phyloP scores from a whole-genome alignment of 1,140 invertebrate genomes.

The Calosoma granatense region DNA sequence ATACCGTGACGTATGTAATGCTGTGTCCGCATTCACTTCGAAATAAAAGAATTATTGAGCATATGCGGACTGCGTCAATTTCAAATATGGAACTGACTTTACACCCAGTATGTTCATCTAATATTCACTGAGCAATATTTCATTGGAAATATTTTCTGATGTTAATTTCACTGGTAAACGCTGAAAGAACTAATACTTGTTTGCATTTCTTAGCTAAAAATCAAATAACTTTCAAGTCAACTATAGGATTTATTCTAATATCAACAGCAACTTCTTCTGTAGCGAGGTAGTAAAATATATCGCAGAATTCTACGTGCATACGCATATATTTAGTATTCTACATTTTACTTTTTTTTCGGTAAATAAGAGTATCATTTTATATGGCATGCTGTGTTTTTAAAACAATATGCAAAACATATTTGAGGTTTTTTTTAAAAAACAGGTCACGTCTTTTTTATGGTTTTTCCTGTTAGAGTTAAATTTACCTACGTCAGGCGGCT shows the following conservation, averaged over 20 bases:
- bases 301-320: too few relatives aligned
- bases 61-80: not conserved
- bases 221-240: too few relatives aligned
- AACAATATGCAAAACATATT: slow-evolving; percentile 4
- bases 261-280: too few relatives aligned
- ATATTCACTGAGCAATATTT: not conserved
- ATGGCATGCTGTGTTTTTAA: too few relatives aligned
- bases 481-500: not conserved
- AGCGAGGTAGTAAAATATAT: too few relatives aligned
- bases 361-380: too few relatives aligned
- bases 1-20: not conserved
- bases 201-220: too few relatives aligned
- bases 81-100: not conserved
- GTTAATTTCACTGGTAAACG: not conserved
- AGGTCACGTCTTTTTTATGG: slow-evolving; percentile 6
- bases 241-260: too few relatives aligned
- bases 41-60: slow-evolving; percentile 7
- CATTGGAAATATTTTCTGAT: not conserved
- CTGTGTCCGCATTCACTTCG: not conserved
- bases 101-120: not conserved
- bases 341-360: too few relatives aligned
- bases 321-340: too few relatives aligned
- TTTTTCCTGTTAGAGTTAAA: slow-evolving; percentile 1
- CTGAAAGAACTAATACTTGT: too few relatives aligned
- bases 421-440: not conserved